Conservation (phyloP, 2,888 invertebrate genomes). For the Aspidiotus destructor region DNA sequence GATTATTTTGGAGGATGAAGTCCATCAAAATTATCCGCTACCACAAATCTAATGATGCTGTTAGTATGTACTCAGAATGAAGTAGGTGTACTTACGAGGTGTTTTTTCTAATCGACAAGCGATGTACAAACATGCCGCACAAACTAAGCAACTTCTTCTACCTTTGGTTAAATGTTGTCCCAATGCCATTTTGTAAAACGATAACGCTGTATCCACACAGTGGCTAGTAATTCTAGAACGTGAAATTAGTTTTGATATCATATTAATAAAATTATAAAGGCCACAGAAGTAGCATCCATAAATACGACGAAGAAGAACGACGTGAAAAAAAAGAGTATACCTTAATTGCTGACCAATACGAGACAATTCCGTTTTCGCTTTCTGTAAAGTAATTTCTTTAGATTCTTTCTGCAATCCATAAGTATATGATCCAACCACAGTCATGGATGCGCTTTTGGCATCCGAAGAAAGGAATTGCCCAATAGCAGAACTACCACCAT, state of each 20-base stretch:
- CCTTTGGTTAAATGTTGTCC: conserved; percentile 79
- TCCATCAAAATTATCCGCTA: not conserved
- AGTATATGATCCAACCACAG: conserved; percentile 71
- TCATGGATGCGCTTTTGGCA: conserved; percentile 71
- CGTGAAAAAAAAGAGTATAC: not conserved
- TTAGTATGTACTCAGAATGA: not conserved
- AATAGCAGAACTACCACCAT: conserved; percentile 75
- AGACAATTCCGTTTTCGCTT: conserved; percentile 56
- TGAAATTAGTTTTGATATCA: not conserved
- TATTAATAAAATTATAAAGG: not conserved
- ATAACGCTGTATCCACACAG: conserved; percentile 85
- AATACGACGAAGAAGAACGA: not conserved
- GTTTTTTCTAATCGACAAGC: conserved; percentile 92
- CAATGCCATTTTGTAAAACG: conserved; percentile 87
- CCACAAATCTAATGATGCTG: not conserved
- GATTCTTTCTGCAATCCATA: conserved; percentile 78
- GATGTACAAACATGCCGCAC: conserved; percentile 95
- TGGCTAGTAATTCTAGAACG: conserved; percentile 51
- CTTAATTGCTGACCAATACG: conserved; percentile 71
- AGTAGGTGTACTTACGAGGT: conserved; percentile 55
- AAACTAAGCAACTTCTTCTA: conserved; percentile 76
- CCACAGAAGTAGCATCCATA: too few relatives aligned
- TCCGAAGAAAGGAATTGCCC: conserved; percentile 91
- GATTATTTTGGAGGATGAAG: too few relatives aligned
- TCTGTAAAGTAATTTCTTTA: conserved; percentile 79